These are phyloP conservation scores for Brachyrhaphis roseni DNA, from an alignment of 2,797 vertebrate genomes.

Conservation along the genomic window DNA sequence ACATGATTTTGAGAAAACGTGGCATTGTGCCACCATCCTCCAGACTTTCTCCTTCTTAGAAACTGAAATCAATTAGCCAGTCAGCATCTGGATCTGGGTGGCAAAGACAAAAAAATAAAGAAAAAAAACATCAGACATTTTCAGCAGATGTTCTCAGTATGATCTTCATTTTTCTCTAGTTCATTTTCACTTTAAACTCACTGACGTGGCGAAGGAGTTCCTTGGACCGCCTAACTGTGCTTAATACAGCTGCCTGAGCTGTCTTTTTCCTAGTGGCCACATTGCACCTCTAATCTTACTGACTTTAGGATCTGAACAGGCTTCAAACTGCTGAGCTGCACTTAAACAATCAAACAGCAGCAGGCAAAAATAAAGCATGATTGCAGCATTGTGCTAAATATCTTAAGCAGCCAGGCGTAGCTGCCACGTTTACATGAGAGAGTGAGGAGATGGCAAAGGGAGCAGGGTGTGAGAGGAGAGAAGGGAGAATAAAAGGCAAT, in stretches of 20 bases:
- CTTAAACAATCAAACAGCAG: constrained; percentile 27
- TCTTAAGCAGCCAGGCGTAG: constrained; percentile 30
- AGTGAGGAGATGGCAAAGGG: constrained; percentile 15
- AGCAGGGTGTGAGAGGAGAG: constrained; percentile 3
- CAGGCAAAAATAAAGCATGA: constrained; percentile 25
- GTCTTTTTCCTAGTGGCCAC: not conserved
- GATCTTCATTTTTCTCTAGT: not conserved
- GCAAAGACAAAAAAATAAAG: not conserved
- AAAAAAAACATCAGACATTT: not conserved
- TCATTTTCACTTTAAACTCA: not conserved
- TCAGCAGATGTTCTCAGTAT: not conserved
- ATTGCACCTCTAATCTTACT: not conserved
- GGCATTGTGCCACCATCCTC: too few species aligned
- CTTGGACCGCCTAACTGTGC: not conserved
- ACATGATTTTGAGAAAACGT: too few species aligned
- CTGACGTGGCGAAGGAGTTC: constrained; percentile 12
- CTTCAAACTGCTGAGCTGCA: constrained; percentile 23
- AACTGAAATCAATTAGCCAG: not conserved
- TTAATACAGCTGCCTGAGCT: not conserved
- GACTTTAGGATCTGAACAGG: constrained; percentile 2
- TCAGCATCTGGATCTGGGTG: not conserved
- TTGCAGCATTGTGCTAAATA: constrained; percentile 32
- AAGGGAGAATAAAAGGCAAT: constrained; percentile 10
- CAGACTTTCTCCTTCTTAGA: not conserved
- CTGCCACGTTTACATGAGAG: constrained; percentile 76